phyloP scores from a whole-genome alignment of 2,797 vertebrate genomes.

The Numenius phaeopus region DNA sequence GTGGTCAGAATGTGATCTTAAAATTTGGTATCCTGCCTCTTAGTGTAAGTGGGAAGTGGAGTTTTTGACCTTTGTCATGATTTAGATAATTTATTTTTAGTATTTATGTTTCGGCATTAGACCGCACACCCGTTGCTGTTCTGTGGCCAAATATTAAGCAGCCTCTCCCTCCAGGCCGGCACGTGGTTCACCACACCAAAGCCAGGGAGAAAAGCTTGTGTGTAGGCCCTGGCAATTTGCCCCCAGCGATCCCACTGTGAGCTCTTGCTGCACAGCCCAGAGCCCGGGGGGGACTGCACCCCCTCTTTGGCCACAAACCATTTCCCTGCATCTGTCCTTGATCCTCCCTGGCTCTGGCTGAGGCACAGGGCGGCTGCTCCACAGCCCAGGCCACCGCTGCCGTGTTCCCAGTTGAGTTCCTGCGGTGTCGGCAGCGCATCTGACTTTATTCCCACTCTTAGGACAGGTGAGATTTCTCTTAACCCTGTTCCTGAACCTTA shows the following conservation, averaged over 20 bases:
- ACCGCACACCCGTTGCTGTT: neutral
- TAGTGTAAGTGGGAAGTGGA: neutral
- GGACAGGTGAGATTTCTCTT: neutral
- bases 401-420: neutral
- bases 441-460: neutral
- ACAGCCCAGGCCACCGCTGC: neutral
- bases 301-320: neutral
- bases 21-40: neutral
- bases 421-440: neutral
- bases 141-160: neutral
- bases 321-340: neutral
- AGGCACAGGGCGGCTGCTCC: rapidly evolving
- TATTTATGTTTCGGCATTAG: neutral
- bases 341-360: rapidly evolving
- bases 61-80: neutral
- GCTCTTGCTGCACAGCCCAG: too few relatives aligned
- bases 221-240: neutral
- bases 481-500: neutral
- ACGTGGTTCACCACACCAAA: neutral
- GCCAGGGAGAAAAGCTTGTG: neutral
- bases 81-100: neutral
- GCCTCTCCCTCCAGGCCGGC: too few relatives aligned
- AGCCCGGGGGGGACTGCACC: too few relatives aligned
- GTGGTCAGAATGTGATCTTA: neutral
- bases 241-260: too few relatives aligned